These are phyloP conservation scores for Mamestra brassicae DNA, from an alignment of 2,888 invertebrate genomes.

Conservation along the genomic window DNA sequence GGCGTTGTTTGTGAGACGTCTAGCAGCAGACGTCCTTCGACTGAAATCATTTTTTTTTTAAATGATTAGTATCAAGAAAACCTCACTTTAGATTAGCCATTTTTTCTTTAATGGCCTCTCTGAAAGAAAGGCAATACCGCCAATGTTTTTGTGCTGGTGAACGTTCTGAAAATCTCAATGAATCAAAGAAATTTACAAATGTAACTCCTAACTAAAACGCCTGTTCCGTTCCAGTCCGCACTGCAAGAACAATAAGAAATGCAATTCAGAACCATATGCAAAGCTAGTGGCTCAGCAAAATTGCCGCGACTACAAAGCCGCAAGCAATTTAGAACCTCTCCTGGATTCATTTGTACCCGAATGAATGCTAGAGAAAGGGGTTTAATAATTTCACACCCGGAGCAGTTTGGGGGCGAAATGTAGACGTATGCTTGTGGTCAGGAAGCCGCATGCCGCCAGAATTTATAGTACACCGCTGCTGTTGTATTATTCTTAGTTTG, in stretches of 20 bases:
- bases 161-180: too few relatives aligned
- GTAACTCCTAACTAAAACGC: not conserved
- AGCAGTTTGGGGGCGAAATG: conserved; percentile 9
- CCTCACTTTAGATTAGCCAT: too few relatives aligned
- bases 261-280: conserved; percentile 8
- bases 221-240: not conserved
- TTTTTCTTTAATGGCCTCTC: too few relatives aligned
- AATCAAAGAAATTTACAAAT: not conserved
- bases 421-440: conserved; percentile 36
- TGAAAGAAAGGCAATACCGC: too few relatives aligned
- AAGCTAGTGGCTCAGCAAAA: conserved; percentile 27
- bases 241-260: conserved; percentile 17
- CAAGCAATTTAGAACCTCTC: conserved; percentile 41
- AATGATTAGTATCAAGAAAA: too few relatives aligned
- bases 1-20: too few relatives aligned
- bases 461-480: conserved; percentile 9
- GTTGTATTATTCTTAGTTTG: conserved; percentile 1
- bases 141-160: too few relatives aligned
- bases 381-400: conserved; percentile 47
- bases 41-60: too few relatives aligned
- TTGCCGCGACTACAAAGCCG: conserved; percentile 35
- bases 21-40: too few relatives aligned
- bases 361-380: conserved; percentile 20
- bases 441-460: conserved; percentile 1
- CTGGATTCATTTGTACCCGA: conserved; percentile 37